Evolutionary conservation across 1,140 invertebrate genomes (phyloP).

Genomic region (Macrosteles quadrilineatus): DNA sequence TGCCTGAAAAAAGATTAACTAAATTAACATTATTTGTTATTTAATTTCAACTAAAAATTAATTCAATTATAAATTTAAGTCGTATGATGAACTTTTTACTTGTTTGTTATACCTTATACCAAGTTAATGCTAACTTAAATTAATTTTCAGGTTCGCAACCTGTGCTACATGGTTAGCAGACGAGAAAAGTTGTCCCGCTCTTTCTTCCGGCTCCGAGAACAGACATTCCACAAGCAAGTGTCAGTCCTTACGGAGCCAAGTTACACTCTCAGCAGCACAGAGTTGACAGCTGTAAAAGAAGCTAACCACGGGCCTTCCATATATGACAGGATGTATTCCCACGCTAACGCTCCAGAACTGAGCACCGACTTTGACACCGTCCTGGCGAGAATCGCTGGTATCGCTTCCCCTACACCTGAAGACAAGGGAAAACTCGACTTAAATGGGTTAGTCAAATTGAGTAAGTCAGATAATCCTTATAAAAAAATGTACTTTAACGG

Average conservation of each 20-base stretch:
- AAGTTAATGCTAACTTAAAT: too few species aligned
- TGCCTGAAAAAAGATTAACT: too few species aligned
- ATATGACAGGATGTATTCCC: slow-evolving; percentile 83
- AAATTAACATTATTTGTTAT: too few species aligned
- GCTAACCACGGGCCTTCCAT: slow-evolving; percentile 88
- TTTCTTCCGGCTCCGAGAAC: slow-evolving; percentile 82
- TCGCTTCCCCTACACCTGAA: slow-evolving; percentile 58
- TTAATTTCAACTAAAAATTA: too few species aligned
- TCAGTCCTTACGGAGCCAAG: slow-evolving; percentile 59
- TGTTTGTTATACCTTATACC: too few species aligned
- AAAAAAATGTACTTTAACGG: slow-evolving; percentile 78
- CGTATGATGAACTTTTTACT: too few species aligned
- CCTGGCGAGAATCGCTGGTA: slow-evolving; percentile 67
- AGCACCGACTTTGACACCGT: slow-evolving; percentile 70
- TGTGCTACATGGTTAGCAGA: slow-evolving; percentile 96
- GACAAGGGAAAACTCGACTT: slow-evolving; percentile 62
- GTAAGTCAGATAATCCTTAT: slow-evolving; percentile 61
- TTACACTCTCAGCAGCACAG: slow-evolving; percentile 57
- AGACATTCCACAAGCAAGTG: slow-evolving; percentile 90
- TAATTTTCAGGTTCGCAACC: slow-evolving; percentile 80
- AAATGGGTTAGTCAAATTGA: slow-evolving; percentile 63
- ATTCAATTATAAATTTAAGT: too few species aligned
- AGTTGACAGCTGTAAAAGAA: slow-evolving; percentile 73
- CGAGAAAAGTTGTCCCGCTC: slow-evolving; percentile 88
- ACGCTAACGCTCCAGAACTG: slow-evolving; percentile 64